Conservation (phyloP, 2,888 invertebrate genomes). For the Neoaliturus tenellus region DNA sequence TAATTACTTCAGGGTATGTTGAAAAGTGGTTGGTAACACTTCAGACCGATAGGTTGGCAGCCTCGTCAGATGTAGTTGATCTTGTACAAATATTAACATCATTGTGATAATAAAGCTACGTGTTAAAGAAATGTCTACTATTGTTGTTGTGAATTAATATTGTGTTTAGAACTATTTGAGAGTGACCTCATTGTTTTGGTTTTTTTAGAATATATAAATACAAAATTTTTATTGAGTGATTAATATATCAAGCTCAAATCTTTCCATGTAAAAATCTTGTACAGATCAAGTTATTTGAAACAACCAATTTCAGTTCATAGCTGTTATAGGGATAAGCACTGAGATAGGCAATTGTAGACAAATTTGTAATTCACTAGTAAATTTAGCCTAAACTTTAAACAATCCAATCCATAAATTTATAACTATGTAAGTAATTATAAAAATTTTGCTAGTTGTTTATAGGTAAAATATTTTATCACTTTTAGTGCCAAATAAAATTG, state of each 20-base stretch:
- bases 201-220: neutral
- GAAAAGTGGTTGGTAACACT: neutral
- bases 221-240: neutral
- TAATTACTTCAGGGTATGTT: constrained; percentile 36
- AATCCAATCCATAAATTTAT: too few relatives aligned
- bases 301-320: neutral
- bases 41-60: neutral
- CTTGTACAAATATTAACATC: constrained; percentile 45
- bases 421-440: neutral
- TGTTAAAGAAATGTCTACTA: constrained; percentile 29
- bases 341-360: constrained; percentile 5
- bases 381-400: neutral
- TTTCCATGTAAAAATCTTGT: constrained; percentile 21
- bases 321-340: constrained; percentile 5
- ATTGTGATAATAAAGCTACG: constrained; percentile 45
- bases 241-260: constrained; percentile 1
- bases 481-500: constrained; percentile 1
- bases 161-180: constrained; percentile 24
- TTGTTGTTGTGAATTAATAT: constrained; percentile 23
- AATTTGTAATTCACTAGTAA: neutral
- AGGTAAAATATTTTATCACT: neutral
- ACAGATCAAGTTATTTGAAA: neutral
- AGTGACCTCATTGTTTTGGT: constrained; percentile 13
- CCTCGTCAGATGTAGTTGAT: neutral
- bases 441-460: neutral